Conservation (phyloP, 1,140 invertebrate genomes). For the Periplaneta americana region DNA sequence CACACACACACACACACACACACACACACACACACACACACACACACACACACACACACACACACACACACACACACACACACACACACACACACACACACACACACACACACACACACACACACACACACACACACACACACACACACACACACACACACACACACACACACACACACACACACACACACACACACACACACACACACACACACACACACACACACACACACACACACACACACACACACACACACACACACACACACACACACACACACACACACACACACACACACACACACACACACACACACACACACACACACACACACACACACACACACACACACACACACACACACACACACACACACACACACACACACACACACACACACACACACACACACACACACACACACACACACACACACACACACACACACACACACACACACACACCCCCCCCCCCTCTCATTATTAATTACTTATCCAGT, state of each 20-base stretch:
- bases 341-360: background rate
- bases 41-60: background rate
- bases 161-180: background rate
- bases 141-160: background rate
- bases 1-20: background rate
- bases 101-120: background rate
- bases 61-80: background rate
- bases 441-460: conserved; percentile 17
- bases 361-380: background rate
- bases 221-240: background rate
- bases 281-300: background rate
- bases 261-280: background rate
- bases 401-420: conserved; percentile 11
- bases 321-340: background rate
- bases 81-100: background rate
- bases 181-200: background rate
- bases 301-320: background rate
- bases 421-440: conserved; percentile 17
- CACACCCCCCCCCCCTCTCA: too few species aligned
- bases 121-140: background rate
- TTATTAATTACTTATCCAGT: too few species aligned
- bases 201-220: background rate
- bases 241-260: background rate
- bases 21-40: background rate
- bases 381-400: background rate